phyloP scores from a whole-genome alignment of 2,888 invertebrate species.

The Taphrorychus bicolor region DNA sequence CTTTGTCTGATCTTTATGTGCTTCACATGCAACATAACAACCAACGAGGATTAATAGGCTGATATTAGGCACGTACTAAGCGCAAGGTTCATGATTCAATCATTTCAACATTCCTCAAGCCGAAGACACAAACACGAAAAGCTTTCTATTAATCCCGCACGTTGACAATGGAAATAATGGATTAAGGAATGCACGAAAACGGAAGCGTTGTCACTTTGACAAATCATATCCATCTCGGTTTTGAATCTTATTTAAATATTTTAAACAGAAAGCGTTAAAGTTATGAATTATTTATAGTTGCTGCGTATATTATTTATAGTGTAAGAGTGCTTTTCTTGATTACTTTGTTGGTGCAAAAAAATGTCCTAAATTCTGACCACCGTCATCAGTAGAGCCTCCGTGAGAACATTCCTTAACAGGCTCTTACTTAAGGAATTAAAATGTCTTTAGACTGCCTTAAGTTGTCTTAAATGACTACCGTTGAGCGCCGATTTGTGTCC shows the following conservation, averaged over 20 bases:
- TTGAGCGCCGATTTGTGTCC: constrained; percentile 1
- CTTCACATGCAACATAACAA: background rate
- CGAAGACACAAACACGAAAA: background rate
- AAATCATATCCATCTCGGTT: constrained; percentile 33
- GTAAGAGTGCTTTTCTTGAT: too few species aligned
- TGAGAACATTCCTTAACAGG: constrained; percentile 18
- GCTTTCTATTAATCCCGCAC: background rate
- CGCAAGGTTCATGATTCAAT: background rate
- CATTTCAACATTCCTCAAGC: background rate
- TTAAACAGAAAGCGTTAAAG: constrained; percentile 25
- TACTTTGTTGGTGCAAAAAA: background rate
- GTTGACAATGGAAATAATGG: constrained; percentile 2
- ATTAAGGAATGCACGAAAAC: constrained; percentile 24
- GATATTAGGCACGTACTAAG: background rate
- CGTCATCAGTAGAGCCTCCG: constrained; percentile 1
- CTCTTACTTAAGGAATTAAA: constrained; percentile 31
- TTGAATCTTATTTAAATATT: constrained; percentile 32
- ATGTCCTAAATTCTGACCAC: background rate
- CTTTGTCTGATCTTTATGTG: too few species aligned
- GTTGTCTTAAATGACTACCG: constrained; percentile 37
- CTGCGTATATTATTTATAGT: too few species aligned
- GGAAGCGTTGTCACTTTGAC: constrained; percentile 42
- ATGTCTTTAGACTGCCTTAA: constrained; percentile 30
- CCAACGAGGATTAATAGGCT: background rate
- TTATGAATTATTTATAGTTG: constrained; percentile 33